phyloP scores from a whole-genome alignment of 1,140 invertebrate genomes.

The Schlechtendalia chinensis region DNA sequence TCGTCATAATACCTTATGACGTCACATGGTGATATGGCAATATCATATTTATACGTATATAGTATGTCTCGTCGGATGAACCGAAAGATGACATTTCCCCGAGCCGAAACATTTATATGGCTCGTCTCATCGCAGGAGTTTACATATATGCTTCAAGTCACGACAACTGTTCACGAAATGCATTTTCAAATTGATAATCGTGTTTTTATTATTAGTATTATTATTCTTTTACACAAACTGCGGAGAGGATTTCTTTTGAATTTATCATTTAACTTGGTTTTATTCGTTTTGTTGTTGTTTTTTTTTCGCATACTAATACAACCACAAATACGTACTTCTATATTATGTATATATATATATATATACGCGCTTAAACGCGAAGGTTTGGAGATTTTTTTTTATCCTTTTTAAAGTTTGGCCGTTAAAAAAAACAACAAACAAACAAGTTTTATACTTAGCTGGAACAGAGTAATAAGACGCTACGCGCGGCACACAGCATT shows the following conservation, averaged over 20 bases:
- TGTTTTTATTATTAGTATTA: neutral
- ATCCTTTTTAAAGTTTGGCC: conserved; percentile 30
- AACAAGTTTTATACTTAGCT: conserved; percentile 26
- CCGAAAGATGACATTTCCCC: neutral
- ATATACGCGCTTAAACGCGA: neutral
- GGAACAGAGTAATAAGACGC: conserved; percentile 22
- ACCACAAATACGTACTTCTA: too few species aligned
- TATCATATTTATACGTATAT: too few species aligned
- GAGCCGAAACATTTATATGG: too few species aligned
- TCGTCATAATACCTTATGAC: too few species aligned
- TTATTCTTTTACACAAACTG: neutral
- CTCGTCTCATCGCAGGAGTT: too few species aligned
- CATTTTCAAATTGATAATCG: conserved; percentile 1
- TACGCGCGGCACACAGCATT: neutral
- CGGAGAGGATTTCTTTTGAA: neutral
- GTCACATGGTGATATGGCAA: too few species aligned
- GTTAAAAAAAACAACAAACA: conserved; percentile 34
- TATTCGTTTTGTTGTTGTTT: conserved; percentile 26
- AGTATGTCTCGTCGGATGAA: too few species aligned
- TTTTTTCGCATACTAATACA: too few species aligned
- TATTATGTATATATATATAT: too few species aligned
- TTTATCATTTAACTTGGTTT: conserved; percentile 28
- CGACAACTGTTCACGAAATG: neutral
- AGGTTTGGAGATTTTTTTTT: neutral
- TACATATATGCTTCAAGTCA: too few species aligned